Conservation (phyloP, 2,888 invertebrate genomes). For the Tachina fera region DNA sequence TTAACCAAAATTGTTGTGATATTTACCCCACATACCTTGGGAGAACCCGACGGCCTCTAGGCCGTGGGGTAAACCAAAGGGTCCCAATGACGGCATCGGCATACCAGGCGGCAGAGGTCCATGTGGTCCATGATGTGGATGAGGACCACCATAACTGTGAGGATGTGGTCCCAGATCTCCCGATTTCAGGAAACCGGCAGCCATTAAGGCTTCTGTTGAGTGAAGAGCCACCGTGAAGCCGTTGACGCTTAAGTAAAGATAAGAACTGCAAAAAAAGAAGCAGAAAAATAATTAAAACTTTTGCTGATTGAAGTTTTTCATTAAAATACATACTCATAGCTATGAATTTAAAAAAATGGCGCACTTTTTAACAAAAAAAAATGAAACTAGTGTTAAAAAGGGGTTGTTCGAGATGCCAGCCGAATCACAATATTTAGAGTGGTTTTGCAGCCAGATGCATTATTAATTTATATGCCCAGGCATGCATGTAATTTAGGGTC, state of each 20-base stretch:
- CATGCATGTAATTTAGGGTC: constrained; percentile 80
- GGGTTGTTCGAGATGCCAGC: constrained; percentile 54
- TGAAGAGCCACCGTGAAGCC: constrained; percentile 83
- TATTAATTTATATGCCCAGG: constrained; percentile 81
- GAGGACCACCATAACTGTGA: constrained; percentile 83
- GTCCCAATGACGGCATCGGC: constrained; percentile 83
- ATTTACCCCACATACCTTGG: constrained; percentile 84
- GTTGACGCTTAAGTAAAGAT: constrained; percentile 69
- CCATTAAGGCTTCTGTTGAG: constrained; percentile 83
- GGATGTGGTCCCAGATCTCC: constrained; percentile 83
- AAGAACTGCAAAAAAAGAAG: constrained; percentile 58
- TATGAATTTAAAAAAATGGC: constrained; percentile 48
- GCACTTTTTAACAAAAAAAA: constrained; percentile 4
- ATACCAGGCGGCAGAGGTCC: constrained; percentile 83
- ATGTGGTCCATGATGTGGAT: constrained; percentile 83
- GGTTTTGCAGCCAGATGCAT: constrained; percentile 78
- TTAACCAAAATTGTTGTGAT: constrained; percentile 80
- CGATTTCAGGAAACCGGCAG: constrained; percentile 83
- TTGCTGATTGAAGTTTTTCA: constrained; percentile 34
- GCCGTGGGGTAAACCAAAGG: constrained; percentile 83
- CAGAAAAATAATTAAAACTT: constrained; percentile 19
- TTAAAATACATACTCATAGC: constrained; percentile 2
- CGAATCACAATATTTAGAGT: constrained; percentile 56
- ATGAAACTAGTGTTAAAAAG: not conserved
- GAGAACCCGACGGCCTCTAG: constrained; percentile 83